These are phyloP conservation scores for Anguilla anguilla DNA, from an alignment of 2,797 vertebrate species.

Conservation along the genomic window DNA sequence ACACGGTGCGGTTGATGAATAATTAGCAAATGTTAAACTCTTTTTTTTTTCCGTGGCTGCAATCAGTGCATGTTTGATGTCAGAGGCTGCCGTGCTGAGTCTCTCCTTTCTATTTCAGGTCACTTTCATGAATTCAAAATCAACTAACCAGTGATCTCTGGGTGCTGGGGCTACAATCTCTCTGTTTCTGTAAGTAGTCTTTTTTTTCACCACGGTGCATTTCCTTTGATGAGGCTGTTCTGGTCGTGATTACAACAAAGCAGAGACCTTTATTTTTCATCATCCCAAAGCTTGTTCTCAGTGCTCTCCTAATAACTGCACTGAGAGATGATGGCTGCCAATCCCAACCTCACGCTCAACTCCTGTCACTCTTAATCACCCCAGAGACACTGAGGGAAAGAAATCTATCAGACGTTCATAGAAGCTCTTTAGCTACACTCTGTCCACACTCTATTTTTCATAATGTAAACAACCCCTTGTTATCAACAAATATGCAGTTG, in stretches of 20 bases:
- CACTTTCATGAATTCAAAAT: conserved; percentile 97
- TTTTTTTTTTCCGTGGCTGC: not conserved
- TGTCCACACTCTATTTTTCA: not conserved
- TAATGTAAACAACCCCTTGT: not conserved
- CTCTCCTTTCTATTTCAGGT: conserved; percentile 73
- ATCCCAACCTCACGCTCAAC: not conserved
- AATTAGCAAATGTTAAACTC: not conserved
- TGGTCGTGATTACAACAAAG: conserved; percentile 33
- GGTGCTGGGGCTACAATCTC: conserved; percentile 90
- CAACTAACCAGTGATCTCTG: conserved; percentile 91
- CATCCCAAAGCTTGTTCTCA: not conserved
- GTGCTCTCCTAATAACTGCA: not conserved
- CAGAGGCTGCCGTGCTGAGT: not conserved
- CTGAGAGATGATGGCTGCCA: not conserved
- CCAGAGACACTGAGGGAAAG: not conserved
- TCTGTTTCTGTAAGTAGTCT: conserved; percentile 92
- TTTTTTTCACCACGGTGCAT: conserved; percentile 29
- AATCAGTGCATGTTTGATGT: not conserved
- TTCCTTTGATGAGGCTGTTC: conserved; percentile 43
- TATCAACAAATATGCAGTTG: not conserved
- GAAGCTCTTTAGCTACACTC: not conserved
- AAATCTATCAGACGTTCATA: not conserved
- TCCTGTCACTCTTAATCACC: not conserved
- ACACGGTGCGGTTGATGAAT: not conserved
- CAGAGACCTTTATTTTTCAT: conserved; percentile 43